phyloP scores from a whole-genome alignment of 2,888 invertebrate genomes.

The Andrena camellia region DNA sequence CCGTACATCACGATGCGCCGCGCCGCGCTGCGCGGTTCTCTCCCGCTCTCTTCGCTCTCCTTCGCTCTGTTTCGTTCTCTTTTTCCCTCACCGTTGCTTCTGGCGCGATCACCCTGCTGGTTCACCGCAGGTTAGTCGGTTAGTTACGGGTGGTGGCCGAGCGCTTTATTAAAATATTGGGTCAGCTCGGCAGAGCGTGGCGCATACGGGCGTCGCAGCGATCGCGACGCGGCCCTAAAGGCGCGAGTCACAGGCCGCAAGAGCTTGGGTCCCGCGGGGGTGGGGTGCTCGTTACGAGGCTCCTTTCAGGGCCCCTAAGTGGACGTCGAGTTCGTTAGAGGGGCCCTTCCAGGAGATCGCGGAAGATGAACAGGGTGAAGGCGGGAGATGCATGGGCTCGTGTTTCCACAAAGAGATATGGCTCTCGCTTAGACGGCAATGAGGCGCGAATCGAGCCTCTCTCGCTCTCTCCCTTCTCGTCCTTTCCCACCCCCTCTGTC shows the following conservation, averaged over 20 bases:
- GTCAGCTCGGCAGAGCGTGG: slow-evolving; percentile 73
- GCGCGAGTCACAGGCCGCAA: slow-evolving; percentile 57
- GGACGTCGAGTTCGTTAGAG: slow-evolving; percentile 83
- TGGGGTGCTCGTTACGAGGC: slow-evolving; percentile 79
- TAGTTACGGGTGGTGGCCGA: slow-evolving; percentile 79
- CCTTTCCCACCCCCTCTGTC: slow-evolving; percentile 25
- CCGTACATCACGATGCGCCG: slow-evolving; percentile 81
- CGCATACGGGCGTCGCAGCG: slow-evolving; percentile 58
- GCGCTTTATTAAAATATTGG: slow-evolving; percentile 83
- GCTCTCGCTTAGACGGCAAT: slow-evolving; percentile 77
- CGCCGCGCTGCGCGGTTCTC: slow-evolving; percentile 33
- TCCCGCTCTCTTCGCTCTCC: slow-evolving; percentile 52
- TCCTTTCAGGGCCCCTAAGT: slow-evolving; percentile 80
- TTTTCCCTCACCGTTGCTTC: slow-evolving; percentile 51
- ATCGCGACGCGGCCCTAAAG: slow-evolving; percentile 48
- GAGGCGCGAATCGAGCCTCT: slow-evolving; percentile 74
- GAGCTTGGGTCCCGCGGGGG: slow-evolving; percentile 69
- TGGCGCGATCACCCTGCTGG: slow-evolving; percentile 22
- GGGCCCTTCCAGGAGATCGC: slow-evolving; percentile 76
- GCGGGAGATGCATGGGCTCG: slow-evolving; percentile 79
- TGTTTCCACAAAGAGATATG: slow-evolving; percentile 80
- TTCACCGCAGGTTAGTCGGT: slow-evolving; percentile 75
- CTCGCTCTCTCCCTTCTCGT: slow-evolving; percentile 40
- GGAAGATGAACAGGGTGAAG: slow-evolving; percentile 79
- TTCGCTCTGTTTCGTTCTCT: slow-evolving; percentile 51